A percentile compares a stretch with the other conserved stretches of the same genome.
Evolutionary conservation across 1,140 invertebrate genomes (phyloP).

Genomic region (Battus philenor): DNA sequence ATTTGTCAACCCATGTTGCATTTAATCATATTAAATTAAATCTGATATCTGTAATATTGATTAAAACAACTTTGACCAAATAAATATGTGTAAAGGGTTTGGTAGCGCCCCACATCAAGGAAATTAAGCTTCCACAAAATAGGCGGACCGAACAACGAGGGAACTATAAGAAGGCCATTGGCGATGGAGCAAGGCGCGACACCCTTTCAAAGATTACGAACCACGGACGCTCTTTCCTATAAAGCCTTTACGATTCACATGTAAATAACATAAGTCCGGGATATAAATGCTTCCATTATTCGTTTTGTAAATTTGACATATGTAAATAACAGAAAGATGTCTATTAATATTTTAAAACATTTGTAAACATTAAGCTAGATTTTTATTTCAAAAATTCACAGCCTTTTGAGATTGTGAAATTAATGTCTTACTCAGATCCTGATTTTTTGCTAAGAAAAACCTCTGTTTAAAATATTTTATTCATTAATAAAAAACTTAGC

Average conservation of each 20-base stretch:
- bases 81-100: background rate
- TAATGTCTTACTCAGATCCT: too few species aligned
- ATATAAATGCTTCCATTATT: background rate
- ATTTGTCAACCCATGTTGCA: background rate
- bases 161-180: background rate
- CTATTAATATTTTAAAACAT: too few species aligned
- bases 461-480: too few species aligned
- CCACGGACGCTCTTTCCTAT: conserved; percentile 37
- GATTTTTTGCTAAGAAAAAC: too few species aligned
- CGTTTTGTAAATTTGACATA: too few species aligned
- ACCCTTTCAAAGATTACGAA: conserved; percentile 62
- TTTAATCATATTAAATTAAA: background rate
- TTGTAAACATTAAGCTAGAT: too few species aligned
- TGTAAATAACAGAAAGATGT: too few species aligned
- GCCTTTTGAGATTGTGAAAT: too few species aligned
- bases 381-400: too few species aligned
- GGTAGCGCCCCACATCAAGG: too few species aligned
- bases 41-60: background rate
- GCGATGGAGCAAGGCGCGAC: background rate
- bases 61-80: background rate
- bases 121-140: background rate
- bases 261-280: conserved; percentile 41
- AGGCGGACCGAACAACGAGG: background rate
- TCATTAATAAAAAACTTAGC: too few species aligned
- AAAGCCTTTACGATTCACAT: conserved; percentile 48